Evolutionary conservation across 1,140 invertebrate species (phyloP).

Genomic region (Habropoda laboriosa): DNA sequence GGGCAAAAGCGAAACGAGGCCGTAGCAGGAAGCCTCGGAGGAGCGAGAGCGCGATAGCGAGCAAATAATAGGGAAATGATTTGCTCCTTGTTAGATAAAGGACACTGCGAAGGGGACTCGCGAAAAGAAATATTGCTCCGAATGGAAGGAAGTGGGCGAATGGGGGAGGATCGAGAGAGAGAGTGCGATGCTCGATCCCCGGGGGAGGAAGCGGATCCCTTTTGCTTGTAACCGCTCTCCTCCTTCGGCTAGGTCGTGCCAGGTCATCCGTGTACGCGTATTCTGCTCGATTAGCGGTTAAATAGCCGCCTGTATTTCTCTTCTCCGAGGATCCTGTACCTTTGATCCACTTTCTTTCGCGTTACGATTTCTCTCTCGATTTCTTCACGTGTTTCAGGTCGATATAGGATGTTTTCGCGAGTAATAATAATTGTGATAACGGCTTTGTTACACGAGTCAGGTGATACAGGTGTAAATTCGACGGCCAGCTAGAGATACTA

Average conservation of each 20-base stretch:
- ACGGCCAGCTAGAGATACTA: too few relatives aligned
- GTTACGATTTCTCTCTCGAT: too few relatives aligned
- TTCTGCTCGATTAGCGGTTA: slow-evolving; percentile 78
- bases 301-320: slow-evolving; percentile 61
- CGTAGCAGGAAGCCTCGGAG: slow-evolving; percentile 59
- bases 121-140: slow-evolving; percentile 80
- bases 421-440: too few relatives aligned
- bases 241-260: slow-evolving; percentile 71
- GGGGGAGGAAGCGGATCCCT: slow-evolving; percentile 58
- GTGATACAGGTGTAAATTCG: too few relatives aligned
- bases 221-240: slow-evolving; percentile 74
- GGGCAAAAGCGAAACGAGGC: slow-evolving; percentile 54
- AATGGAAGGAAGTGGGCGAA: slow-evolving; percentile 77
- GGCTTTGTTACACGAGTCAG: too few relatives aligned
- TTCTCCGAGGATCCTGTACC: background rate
- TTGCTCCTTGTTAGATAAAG: slow-evolving; percentile 83
- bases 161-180: slow-evolving; percentile 18
- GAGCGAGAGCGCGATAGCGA: slow-evolving; percentile 79
- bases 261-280: slow-evolving; percentile 75
- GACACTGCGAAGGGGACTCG: slow-evolving; percentile 73
- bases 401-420: too few relatives aligned
- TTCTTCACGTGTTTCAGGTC: too few relatives aligned
- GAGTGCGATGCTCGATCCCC: background rate
- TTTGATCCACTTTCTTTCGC: background rate
- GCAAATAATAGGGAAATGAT: slow-evolving; percentile 83